These are phyloP conservation scores for Agrochola macilenta DNA, from an alignment of 2,888 invertebrate genomes.

Conservation along the genomic window DNA sequence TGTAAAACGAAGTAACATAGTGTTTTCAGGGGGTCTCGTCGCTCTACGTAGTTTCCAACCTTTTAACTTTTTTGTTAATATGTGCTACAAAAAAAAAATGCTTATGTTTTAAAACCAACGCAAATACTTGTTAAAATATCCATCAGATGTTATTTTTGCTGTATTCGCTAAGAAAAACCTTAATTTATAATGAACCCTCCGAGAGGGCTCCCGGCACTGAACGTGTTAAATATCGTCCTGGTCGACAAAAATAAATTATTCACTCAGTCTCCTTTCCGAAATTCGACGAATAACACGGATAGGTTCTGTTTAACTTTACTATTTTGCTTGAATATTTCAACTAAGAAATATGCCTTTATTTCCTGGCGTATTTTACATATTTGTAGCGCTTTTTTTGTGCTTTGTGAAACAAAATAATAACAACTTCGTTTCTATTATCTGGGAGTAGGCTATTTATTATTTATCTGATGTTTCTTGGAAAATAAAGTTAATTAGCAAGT, in stretches of 20 bases:
- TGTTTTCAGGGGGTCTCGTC: too few relatives aligned
- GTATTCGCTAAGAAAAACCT: too few relatives aligned
- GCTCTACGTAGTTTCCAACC: too few relatives aligned
- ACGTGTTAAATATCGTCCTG: constrained; percentile 21
- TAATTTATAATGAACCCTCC: too few relatives aligned
- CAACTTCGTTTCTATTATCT: neutral
- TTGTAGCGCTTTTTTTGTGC: neutral
- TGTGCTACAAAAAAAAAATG: too few relatives aligned
- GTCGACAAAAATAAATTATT: constrained; percentile 38
- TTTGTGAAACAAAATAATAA: neutral
- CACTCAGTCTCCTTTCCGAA: constrained; percentile 22
- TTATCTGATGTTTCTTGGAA: constrained; percentile 28
- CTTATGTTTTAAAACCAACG: too few relatives aligned
- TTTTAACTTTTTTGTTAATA: too few relatives aligned
- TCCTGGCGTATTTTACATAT: constrained; percentile 14
- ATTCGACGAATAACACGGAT: constrained; percentile 2
- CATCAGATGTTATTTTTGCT: too few relatives aligned
- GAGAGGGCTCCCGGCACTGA: too few relatives aligned
- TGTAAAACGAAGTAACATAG: too few relatives aligned
- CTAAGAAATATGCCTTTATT: constrained; percentile 11
- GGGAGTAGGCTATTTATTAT: neutral
- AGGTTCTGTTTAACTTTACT: constrained; percentile 7
- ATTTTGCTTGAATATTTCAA: constrained; percentile 30
- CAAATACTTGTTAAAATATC: too few relatives aligned
- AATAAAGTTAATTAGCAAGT: constrained; percentile 31